Evolutionary conservation across 2,797 vertebrate genomes (phyloP).

Genomic region (Enteromius thamalakanensis): DNA sequence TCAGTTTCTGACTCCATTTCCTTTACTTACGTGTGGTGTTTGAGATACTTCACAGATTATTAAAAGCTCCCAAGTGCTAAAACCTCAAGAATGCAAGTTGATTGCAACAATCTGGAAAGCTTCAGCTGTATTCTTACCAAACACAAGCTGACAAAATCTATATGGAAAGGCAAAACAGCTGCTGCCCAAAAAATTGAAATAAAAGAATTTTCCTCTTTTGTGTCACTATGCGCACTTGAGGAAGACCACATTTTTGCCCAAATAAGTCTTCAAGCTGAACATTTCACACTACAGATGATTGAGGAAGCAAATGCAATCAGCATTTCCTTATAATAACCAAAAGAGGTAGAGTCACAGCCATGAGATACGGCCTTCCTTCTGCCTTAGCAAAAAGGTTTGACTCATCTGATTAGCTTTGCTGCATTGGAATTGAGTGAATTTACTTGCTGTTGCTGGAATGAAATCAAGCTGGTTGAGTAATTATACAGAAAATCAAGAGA

Average conservation of each 20-base stretch:
- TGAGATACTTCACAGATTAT: not conserved
- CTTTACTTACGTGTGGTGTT: not conserved
- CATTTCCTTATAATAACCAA: conserved; percentile 46
- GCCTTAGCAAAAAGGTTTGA: not conserved
- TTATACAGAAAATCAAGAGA: not conserved
- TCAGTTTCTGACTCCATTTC: not conserved
- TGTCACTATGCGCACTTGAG: conserved; percentile 20
- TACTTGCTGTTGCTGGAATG: not conserved
- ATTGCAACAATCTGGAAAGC: not conserved
- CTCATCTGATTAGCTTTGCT: conserved; percentile 19
- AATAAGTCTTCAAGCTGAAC: conserved; percentile 43
- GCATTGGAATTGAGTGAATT: conserved; percentile 9
- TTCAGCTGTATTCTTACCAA: not conserved
- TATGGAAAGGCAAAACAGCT: not conserved
- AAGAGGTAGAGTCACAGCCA: conserved; percentile 12
- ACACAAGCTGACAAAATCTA: not conserved
- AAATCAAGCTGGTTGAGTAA: conserved; percentile 6
- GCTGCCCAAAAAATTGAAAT: not conserved
- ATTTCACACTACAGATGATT: conserved; percentile 7
- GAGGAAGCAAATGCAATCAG: conserved; percentile 50
- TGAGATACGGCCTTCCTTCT: conserved; percentile 39
- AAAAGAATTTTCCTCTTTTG: not conserved
- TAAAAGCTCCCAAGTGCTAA: not conserved
- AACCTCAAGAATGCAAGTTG: not conserved
- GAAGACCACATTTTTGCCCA: conserved; percentile 50